Base-by-base conservation (phyloP, 2,113 vertebrate genomes). In the Oncorhynchus kisutch region DNA sequence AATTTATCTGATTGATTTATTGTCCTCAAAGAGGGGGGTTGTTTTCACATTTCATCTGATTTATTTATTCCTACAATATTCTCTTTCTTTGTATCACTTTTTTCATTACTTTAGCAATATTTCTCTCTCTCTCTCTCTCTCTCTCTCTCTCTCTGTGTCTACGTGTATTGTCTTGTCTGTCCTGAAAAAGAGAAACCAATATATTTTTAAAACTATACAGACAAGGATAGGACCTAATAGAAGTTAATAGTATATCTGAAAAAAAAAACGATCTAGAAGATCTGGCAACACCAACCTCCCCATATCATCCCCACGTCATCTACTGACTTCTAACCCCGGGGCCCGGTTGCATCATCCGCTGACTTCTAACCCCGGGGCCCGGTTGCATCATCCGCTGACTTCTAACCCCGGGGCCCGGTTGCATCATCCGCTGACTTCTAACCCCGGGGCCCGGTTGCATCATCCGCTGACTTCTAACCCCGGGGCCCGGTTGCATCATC, bases 111-210 rank as follows among this genome's bases (percentile, higher is more conserved):
- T 16, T 54, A 54, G 69, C 69, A 34, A 22, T 34, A 29, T 29
- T 74, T 70, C 72, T 65, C 80, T 81, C 27, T 90, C 76, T 85
- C 71, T 85, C 80, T 70, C 72, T 65, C 80, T 81, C 27, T 90
- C 76, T 85, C 71, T 81, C 29, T 90, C 76, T 84, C 71, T 85
- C 80, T 81, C 29, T 90, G 75, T 89, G 72, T 84, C 78, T 88
- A 22, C 65, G 79, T 89, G 84, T 91, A 86, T 88, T 85, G 88
- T 91, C 86, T 88, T 85, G 88, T 93, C 85, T 89, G 84, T 90
- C 84, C 82, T 87, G 73, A 77, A 85, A 81, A 79, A 73, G 80
- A 78, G 86, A 84, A 82, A 87, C 79, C 74, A 70, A 82, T 77
- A 31, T 31, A 31, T 45, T 9, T 45, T 45, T 12, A 12, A 77